A percentile compares a stretch with the other conserved stretches of the same genome.
Evolutionary conservation across 2,113 vertebrate genomes (phyloP).

Genomic region (Solea solea): DNA sequence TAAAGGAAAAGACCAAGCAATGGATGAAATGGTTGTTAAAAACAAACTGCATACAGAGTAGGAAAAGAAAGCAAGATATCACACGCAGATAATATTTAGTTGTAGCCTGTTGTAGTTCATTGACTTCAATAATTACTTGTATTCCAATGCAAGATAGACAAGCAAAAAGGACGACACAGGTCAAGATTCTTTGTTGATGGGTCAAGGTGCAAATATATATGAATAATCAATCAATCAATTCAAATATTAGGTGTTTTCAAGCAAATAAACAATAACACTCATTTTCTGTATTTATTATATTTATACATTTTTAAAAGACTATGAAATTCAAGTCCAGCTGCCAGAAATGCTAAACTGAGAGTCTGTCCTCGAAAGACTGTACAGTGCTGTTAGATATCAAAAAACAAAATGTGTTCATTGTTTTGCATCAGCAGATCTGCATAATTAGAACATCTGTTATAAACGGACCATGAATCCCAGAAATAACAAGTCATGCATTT

Average conservation of each 20-base stretch:
- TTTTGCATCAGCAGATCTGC: background rate
- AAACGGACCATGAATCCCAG: background rate
- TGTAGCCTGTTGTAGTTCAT: slow-evolving; percentile 4
- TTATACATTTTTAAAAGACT: background rate
- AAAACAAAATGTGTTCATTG: background rate
- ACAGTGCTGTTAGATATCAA: background rate
- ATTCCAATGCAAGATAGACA: background rate
- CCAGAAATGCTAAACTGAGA: background rate
- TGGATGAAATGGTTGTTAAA: background rate
- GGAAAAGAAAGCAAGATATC: slow-evolving; percentile 7
- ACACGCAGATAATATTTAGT: slow-evolving; percentile 3
- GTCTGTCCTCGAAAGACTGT: no score
- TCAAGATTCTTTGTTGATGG: background rate
- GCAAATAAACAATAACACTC: background rate
- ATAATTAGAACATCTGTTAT: slow-evolving; percentile 3
- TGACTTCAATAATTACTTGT: no score
- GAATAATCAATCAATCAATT: background rate
- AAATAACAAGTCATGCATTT: slow-evolving; percentile 40
- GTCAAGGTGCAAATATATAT: slow-evolving; percentile 3
- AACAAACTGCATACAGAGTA: slow-evolving; percentile 53
- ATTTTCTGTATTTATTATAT: background rate
- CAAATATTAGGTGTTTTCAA: background rate
- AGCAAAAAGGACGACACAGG: slow-evolving; percentile 6
- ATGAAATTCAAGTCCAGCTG: background rate
- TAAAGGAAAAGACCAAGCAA: slow-evolving; percentile 58